Evolutionary conservation across 1,140 invertebrate species (phyloP).

Genomic region (Platyscapa corneri): DNA sequence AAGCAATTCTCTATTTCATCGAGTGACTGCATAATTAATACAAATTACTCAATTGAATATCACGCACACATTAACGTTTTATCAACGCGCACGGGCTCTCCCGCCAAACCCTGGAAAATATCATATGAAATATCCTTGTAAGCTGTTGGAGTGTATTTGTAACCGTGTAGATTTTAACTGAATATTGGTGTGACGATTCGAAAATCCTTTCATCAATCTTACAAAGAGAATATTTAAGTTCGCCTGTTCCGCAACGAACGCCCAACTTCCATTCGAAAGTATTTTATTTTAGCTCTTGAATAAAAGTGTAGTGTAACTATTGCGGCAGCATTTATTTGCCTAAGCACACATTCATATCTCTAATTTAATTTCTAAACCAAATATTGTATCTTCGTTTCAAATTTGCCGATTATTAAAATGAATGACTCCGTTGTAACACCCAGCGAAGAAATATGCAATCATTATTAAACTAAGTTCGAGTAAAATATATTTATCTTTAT

Average conservation of each 20-base stretch:
- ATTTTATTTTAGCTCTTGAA: neutral
- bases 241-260: neutral
- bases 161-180: too few species aligned
- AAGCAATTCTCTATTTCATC: neutral
- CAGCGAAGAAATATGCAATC: too few species aligned
- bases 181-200: too few species aligned
- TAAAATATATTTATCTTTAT: too few species aligned
- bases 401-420: too few species aligned
- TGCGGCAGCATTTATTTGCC: neutral
- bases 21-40: neutral
- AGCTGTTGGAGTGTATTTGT: neutral
- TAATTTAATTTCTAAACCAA: too few species aligned
- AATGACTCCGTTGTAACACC: too few species aligned
- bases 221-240: neutral
- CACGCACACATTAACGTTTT: too few species aligned
- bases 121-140: neutral
- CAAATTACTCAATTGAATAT: neutral
- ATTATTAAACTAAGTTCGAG: too few species aligned
- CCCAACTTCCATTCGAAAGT: neutral
- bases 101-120: neutral
- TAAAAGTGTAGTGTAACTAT: neutral
- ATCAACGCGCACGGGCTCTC: too few species aligned
- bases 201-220: neutral
- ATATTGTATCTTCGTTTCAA: too few species aligned
- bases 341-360: too few species aligned